These are phyloP conservation scores for Salminus brasiliensis DNA, from an alignment of 2,113 vertebrate genomes.

Conservation along the genomic window DNA sequence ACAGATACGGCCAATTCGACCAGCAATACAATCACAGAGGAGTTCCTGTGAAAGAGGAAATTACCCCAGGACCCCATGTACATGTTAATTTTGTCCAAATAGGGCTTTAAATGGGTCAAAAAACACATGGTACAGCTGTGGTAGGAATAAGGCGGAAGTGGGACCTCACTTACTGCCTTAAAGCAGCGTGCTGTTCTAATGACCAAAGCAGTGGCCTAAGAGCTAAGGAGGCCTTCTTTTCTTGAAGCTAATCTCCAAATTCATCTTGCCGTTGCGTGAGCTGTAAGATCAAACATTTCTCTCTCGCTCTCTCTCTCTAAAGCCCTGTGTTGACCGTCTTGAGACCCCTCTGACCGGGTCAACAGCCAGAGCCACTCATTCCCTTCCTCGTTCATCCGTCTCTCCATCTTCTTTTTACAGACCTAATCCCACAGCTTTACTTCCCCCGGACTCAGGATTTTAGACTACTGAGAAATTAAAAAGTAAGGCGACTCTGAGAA, in stretches of 20 bases:
- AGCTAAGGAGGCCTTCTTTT: neutral
- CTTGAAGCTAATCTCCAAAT: slow-evolving; percentile 1
- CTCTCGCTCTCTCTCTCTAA: neutral
- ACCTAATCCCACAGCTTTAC: slow-evolving; percentile 34
- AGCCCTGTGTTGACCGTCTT: slow-evolving; percentile 1
- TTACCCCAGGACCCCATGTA: too few species aligned
- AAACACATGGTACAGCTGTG: neutral
- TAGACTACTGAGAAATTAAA: slow-evolving; percentile 16
- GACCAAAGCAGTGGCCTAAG: neutral
- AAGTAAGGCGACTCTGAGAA: neutral
- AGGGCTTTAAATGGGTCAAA: neutral
- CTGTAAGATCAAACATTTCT: slow-evolving; percentile 49
- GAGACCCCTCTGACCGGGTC: slow-evolving; percentile 19
- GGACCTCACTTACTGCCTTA: neutral
- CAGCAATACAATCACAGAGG: too few species aligned
- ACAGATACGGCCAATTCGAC: too few species aligned
- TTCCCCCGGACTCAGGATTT: slow-evolving; percentile 24
- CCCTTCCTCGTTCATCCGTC: slow-evolving; percentile 9
- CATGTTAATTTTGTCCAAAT: too few species aligned
- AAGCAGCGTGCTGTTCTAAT: neutral
- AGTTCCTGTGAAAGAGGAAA: too few species aligned
- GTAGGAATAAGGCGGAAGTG: neutral
- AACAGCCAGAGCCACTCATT: neutral
- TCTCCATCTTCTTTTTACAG: slow-evolving; percentile 33
- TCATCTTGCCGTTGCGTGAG: slow-evolving; percentile 61